Evolutionary conservation across 92 coral and sea anemone genomes (phyloP).

Genomic region (Paramuricea clavata): DNA sequence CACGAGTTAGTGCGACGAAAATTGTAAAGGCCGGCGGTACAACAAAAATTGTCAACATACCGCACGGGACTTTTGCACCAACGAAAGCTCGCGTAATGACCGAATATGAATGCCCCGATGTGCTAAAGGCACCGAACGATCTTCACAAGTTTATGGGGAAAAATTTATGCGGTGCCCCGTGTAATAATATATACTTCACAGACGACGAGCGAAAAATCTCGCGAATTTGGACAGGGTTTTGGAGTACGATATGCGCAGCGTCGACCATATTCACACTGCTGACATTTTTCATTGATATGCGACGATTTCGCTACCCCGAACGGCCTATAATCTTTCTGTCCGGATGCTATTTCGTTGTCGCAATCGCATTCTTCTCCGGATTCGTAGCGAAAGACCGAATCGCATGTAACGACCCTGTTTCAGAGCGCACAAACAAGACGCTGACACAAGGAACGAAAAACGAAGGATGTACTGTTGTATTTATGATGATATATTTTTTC

Average conservation of each 20-base stretch:
- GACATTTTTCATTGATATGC: conserved; percentile 93
- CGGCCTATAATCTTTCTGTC: conserved; percentile 97
- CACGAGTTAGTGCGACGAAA: not conserved
- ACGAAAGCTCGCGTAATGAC: conserved; percentile 40
- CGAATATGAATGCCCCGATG: conserved; percentile 79
- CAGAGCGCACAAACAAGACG: conserved; percentile 59
- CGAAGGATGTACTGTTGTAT: conserved; percentile 95
- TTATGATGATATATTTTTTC: conserved; percentile 97
- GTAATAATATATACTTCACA: conserved; percentile 92
- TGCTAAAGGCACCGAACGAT: conserved; percentile 81
- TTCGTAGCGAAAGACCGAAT: conserved; percentile 89
- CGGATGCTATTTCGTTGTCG: conserved; percentile 97
- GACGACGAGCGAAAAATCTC: conserved; percentile 84
- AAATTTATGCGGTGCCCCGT: conserved; percentile 85
- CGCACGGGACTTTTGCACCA: not conserved
- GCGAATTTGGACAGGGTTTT: conserved; percentile 94
- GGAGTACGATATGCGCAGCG: conserved; percentile 87
- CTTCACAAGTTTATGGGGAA: conserved; percentile 84
- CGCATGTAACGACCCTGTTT: conserved; percentile 81
- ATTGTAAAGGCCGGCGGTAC: not conserved
- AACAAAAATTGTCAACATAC: not conserved
- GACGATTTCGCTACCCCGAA: conserved; percentile 97
- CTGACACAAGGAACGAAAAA: conserved; percentile 96
- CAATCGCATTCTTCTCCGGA: conserved; percentile 88
- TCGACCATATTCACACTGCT: conserved; percentile 92